A percentile compares a stretch with the other conserved stretches of the same genome.
These are phyloP conservation scores for Coracias cyanogaster DNA, from an alignment of 2,797 vertebrate genomes.

Conservation along the genomic window DNA sequence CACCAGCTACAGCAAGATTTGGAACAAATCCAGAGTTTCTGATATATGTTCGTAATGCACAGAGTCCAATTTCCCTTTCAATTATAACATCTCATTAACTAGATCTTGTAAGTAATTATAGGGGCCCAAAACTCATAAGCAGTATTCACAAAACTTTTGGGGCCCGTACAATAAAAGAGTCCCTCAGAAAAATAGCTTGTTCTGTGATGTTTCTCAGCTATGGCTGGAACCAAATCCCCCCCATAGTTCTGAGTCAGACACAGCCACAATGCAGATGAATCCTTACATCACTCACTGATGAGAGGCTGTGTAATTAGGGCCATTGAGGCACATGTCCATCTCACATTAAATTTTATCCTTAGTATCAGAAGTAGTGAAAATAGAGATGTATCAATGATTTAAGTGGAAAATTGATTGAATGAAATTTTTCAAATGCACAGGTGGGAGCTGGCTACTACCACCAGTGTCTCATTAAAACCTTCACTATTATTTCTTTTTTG, in stretches of 20 bases:
- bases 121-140: fast-evolving
- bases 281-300: background rate
- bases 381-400: background rate
- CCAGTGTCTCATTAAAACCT: background rate
- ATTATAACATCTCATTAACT: background rate
- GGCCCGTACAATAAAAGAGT: background rate
- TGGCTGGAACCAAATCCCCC: background rate
- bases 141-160: background rate
- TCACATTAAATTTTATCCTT: background rate
- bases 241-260: background rate
- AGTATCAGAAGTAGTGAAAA: background rate
- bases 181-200: background rate
- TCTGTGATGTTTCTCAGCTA: background rate
- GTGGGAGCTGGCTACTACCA: background rate
- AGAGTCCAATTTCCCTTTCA: background rate
- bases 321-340: background rate
- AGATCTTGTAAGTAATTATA: background rate
- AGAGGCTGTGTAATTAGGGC: background rate
- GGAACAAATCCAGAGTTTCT: background rate
- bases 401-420: background rate
- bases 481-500: background rate
- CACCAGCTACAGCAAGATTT: background rate
- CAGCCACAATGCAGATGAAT: background rate
- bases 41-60: background rate
- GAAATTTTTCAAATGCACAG: background rate